Conservation (phyloP, 2,888 invertebrate species). For the Leuctra nigra region DNA sequence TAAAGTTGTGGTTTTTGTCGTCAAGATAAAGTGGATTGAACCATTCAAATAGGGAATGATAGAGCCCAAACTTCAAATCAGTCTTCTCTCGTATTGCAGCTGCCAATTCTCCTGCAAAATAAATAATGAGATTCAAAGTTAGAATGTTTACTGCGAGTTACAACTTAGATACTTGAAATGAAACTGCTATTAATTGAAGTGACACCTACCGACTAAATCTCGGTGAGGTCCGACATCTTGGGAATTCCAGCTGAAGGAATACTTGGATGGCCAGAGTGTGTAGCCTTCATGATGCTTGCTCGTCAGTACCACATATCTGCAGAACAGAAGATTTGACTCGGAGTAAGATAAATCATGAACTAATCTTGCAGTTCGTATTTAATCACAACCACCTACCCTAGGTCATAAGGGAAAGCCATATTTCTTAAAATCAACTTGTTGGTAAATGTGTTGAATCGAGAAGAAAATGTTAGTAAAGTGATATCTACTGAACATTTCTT, state of each 20-base stretch:
- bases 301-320: constrained; percentile 71
- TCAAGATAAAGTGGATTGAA: constrained; percentile 71
- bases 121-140: too few species aligned
- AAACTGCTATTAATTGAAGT: background rate
- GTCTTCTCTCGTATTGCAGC: constrained; percentile 55
- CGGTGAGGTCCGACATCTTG: constrained; percentile 68
- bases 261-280: constrained; percentile 74
- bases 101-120: constrained; percentile 54
- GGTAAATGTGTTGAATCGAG: too few species aligned
- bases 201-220: constrained; percentile 59
- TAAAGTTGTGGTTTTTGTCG: constrained; percentile 59
- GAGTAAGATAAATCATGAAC: too few species aligned
- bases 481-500: too few species aligned
- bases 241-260: constrained; percentile 80
- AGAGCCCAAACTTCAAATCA: constrained; percentile 71
- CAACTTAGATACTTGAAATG: too few species aligned
- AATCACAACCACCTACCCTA: too few species aligned
- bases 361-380: too few species aligned
- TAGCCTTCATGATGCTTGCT: constrained; percentile 88
- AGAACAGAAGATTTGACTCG: too few species aligned
- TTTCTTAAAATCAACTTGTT: too few species aligned
- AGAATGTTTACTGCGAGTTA: too few species aligned
- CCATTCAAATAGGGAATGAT: constrained; percentile 85
- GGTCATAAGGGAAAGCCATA: too few species aligned
- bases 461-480: too few species aligned